Percentiles rank a stretch among this genome's conserved stretches.
Conservation (phyloP, 2,113 vertebrate genomes). For the Salvelinus sp. region DNA sequence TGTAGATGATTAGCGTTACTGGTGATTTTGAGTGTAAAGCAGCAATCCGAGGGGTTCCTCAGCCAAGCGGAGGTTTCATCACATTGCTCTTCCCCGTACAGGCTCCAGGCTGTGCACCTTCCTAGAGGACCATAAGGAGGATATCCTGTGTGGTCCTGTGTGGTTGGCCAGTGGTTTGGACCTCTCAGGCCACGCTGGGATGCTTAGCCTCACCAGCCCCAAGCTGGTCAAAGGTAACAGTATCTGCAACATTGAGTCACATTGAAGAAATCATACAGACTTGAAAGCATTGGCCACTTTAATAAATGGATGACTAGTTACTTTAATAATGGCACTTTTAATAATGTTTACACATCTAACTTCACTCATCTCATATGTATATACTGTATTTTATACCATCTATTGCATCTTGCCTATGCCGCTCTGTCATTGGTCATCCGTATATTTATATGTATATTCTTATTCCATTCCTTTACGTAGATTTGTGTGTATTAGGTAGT, state of each 20-base stretch:
- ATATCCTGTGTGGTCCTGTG: constrained; percentile 95
- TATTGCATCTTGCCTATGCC: no score
- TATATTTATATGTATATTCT: no score
- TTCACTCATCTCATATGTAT: no score
- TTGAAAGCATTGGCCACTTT: no score
- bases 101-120: constrained; percentile 91
- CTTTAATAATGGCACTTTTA: no score
- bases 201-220: constrained; percentile 96
- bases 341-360: no score
- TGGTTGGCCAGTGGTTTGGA: constrained; percentile 97
- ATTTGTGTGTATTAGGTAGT: no score
- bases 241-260: background rate
- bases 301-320: no score
- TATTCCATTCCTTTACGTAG: no score
- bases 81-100: constrained; percentile 53
- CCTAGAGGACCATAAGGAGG: constrained; percentile 97
- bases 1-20: background rate
- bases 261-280: no score
- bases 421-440: no score
- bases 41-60: background rate
- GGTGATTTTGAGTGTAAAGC: background rate
- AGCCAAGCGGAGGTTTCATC: background rate
- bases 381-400: no score
- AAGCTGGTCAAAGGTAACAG: constrained; percentile 94
- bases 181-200: constrained; percentile 95